Conservation (phyloP, 2,888 invertebrate genomes). For the Disparrhopalites patrizii region DNA sequence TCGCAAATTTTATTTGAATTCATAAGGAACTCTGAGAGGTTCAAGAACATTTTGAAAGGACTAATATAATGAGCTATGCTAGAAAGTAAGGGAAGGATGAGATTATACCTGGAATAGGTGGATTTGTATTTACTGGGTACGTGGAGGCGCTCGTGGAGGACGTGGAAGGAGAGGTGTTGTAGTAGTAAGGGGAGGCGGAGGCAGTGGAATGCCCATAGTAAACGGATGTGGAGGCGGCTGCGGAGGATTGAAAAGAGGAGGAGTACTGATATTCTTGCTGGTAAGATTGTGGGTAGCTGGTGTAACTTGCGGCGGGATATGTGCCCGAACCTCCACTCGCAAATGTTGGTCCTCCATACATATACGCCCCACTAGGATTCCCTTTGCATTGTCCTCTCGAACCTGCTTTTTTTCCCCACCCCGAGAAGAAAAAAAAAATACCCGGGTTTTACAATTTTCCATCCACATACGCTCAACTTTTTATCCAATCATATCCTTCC, state of each 20-base stretch:
- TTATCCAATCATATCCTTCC: background rate
- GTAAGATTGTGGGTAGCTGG: slow-evolving; percentile 36
- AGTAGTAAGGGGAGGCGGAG: slow-evolving; percentile 46
- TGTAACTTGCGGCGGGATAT: slow-evolving; percentile 28
- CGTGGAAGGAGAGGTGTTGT: slow-evolving; percentile 47
- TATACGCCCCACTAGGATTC: slow-evolving; percentile 39
- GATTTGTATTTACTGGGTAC: slow-evolving; percentile 37
- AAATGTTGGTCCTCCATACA: slow-evolving; percentile 44
- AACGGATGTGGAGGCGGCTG: slow-evolving; percentile 35
- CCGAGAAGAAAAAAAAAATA: background rate
- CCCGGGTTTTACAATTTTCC: too few relatives aligned
- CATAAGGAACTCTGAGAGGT: too few relatives aligned
- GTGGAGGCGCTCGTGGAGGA: slow-evolving; percentile 44
- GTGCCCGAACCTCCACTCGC: slow-evolving; percentile 31
- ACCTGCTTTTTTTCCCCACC: slow-evolving; percentile 12
- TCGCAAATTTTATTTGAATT: too few relatives aligned
- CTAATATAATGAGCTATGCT: too few relatives aligned
- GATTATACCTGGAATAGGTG: slow-evolving; percentile 45
- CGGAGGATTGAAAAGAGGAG: slow-evolving; percentile 39
- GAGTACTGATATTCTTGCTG: slow-evolving; percentile 45
- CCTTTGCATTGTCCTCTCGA: slow-evolving; percentile 40
- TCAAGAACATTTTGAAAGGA: too few relatives aligned
- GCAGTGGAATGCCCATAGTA: slow-evolving; percentile 44
- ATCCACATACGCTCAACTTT: background rate
- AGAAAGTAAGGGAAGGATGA: too few relatives aligned